Evolutionary conservation across 2,888 invertebrate genomes (phyloP).

Genomic region (Cynaeus angustus): DNA sequence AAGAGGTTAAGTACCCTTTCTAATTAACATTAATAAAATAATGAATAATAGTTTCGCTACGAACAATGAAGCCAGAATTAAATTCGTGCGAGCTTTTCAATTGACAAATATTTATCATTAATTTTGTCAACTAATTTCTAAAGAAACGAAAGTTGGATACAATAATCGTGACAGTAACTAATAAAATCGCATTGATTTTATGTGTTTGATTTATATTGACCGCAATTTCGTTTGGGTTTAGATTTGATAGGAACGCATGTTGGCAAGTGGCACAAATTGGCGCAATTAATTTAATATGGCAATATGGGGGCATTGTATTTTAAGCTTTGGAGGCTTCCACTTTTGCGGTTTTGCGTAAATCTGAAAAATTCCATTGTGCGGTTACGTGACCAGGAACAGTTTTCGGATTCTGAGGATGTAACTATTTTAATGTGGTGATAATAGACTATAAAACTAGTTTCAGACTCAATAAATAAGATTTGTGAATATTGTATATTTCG

Average conservation of each 20-base stretch:
- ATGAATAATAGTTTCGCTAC: slow-evolving; percentile 5
- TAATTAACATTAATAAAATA: slow-evolving; percentile 32
- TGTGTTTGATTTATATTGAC: slow-evolving; percentile 32
- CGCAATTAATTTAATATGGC: slow-evolving; percentile 36
- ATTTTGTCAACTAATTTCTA: slow-evolving; percentile 9
- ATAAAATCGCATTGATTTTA: slow-evolving; percentile 30
- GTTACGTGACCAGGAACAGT: slow-evolving; percentile 32
- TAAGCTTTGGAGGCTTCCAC: slow-evolving; percentile 2
- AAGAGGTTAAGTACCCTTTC: slow-evolving; percentile 20
- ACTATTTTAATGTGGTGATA: slow-evolving; percentile 33
- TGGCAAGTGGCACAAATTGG: slow-evolving; percentile 37
- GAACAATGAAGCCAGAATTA: neutral
- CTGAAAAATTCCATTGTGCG: slow-evolving; percentile 28
- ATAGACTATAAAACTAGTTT: slow-evolving; percentile 44
- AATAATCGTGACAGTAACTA: slow-evolving; percentile 18
- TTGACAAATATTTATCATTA: slow-evolving; percentile 22
- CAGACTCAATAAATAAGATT: slow-evolving; percentile 46
- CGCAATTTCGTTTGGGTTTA: slow-evolving; percentile 26
- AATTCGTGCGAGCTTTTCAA: neutral
- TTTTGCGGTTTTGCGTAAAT: slow-evolving; percentile 6
- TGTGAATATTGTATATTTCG: slow-evolving; percentile 37
- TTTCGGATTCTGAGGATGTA: slow-evolving; percentile 20
- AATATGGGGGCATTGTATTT: slow-evolving; percentile 29
- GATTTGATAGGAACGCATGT: slow-evolving; percentile 23
- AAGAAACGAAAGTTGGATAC: slow-evolving; percentile 18